Base-by-base conservation (phyloP, 1,140 invertebrate species). In the Macrostomum lignano region DNA sequence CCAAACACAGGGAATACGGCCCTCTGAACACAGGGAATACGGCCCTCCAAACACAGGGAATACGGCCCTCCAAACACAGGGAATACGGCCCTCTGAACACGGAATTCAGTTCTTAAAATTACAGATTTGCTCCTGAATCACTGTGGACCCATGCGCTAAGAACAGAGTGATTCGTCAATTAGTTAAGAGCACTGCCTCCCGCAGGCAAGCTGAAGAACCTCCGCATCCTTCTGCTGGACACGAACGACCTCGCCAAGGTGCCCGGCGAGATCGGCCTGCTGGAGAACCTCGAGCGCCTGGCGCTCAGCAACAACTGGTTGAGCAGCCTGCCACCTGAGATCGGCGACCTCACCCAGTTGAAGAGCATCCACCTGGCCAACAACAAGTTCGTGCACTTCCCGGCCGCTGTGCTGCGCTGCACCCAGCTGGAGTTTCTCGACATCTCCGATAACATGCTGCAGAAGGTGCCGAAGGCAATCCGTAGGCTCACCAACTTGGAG, bases 221-320 rank as follows among this genome's bases (percentile, higher is more conserved):
- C 4, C 9, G 10, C 7, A 21, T 10, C 5, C 19, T 33, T 6
- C 17, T 33, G 13, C 20, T 58, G n/a, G 56, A 59, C 38, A 55
- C 52, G n/a, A 58, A 59, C 37, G 45, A 53, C 9, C 36, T 59
- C 25, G 30, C 35, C 13, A 35, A 40, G 23, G 7, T 59, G n/a
- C 55, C 56, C 7, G 30, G 43, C 5, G 48, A 52, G 36, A 40
- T 58, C 1, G 38, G 44, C 25, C 28, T 46, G 20, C 42, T 59
- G 22, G 33, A 39, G 1, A 44, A 49, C 35, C 37, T 59, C 21
- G 51, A 59, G 37, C 41, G 48, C 14, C 23, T 59, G 17, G 11
- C 52, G 13, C 41, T 58, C 6, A 54, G 52, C 38, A 57, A 56
- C 40, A 59, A 59, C 42, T 33, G 40, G 5, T 33, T 59, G 17